Base-by-base conservation (phyloP, 2,888 invertebrate genomes). In the Hermaeophaga mercurialis region DNA sequence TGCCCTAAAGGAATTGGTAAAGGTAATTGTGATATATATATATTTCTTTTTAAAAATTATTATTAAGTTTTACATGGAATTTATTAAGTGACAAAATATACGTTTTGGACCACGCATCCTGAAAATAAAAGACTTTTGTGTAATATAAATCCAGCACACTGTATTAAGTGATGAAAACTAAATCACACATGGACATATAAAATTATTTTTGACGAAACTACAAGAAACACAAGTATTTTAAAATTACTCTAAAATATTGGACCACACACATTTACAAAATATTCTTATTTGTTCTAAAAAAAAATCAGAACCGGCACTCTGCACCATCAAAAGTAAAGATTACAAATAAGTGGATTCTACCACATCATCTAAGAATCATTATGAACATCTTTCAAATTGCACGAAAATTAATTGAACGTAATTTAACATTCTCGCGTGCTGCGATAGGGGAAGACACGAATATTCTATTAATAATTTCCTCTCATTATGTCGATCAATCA, bases 231-330 rank as follows among this genome's bases (percentile, higher is more conserved):
- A 33, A 33, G 11, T 33, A 33, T 3, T 9, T 41, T n/a, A 12
- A 11, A 4, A n/a, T 17, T 39, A 41, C n/a, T 6, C 15, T 3
- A n/a, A 17, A 22, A 41, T 8, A 41, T 22, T 11, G 41, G 41
- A 41, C 41, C 41, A 41, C 41, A 41, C 41, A 41, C 1, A 9
- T 41, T 22, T 22, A 41, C 19, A 11, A 41, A 41, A 41, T 41
- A 22, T 12, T 9, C 18, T 12, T 19, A 33, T 33, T 14, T 14
- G 33, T 12, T 14, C 33, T 33, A 41, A 41, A 11, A 22, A 41
- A 41, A 12, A 12, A 41, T 5, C 6, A 22, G 5, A 41, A 39
- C 18, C 2, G 18, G 39, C 18, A 39, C 18, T 39, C n/a, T 39
- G 7, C 33, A 12, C 11, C 33, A 33, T 33, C 12, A 33, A 33